Base-by-base conservation (phyloP, 2,888 invertebrate genomes). In the Rutpela maculata region DNA sequence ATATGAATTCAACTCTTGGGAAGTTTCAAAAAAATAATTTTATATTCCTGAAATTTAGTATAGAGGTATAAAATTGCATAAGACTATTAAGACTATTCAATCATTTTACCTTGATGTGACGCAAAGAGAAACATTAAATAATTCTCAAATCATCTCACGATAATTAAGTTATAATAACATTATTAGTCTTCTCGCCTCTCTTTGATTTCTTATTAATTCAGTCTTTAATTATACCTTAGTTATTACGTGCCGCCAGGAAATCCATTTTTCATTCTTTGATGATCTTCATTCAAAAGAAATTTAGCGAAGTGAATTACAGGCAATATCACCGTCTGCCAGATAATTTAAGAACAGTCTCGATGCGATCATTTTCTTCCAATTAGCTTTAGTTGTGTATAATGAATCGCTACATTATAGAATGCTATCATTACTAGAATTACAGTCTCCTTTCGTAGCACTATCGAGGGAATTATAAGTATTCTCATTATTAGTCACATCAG, bases 191-290 rank as follows among this genome's bases (percentile, higher is more conserved):
- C 38, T 43, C 38, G 1, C 15, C 26, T 12, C 12, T n/a, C 65
- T 38, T 65, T 43, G 35, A 65, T 43, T 65, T n/a, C 17, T 35
- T 19, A 43, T 43, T 17, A 65, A 43, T 65, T 65, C 19, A 38
- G 38, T 65, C 65, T 65, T 38, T 18, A 65, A 65, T 65, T 65
- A 65, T 43, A 11, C 11, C 19, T n/a, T 35, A 62, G 35, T 62
- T 62, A 62, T 17, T 12, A 50, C n/a, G 31, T 62, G 26, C 31
- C 9, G 15, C n/a, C n/a, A n/a, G 12, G n/a, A 31, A n/a, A 62
- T 62, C n/a, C 26, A 35, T 65, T 65, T 18, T 31, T 65, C 38
- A 35, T 65, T 19, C 65, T 65, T 65, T 65, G 65, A 65, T 43
- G 65, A 43, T 50, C 15, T 10, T 17, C 38, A 65, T 65, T 65